These are phyloP conservation scores for Aphodius granarius DNA, from an alignment of 2,888 invertebrate species.

Conservation along the genomic window DNA sequence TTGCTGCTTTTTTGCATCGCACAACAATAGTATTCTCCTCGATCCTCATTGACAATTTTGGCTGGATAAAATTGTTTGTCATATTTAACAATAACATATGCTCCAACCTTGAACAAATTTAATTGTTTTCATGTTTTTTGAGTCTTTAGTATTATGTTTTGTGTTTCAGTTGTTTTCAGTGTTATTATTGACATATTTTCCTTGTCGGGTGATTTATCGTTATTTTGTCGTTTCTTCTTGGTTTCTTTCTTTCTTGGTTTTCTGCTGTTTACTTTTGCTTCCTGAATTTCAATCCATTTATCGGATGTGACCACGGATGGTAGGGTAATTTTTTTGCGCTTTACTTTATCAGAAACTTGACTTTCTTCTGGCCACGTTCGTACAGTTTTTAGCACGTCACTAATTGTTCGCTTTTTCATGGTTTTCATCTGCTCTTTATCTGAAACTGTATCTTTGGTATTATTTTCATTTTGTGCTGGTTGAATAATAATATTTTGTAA, in stretches of 20 bases:
- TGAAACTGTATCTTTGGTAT: background rate
- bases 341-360: background rate
- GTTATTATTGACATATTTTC: background rate
- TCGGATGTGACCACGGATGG: slow-evolving; percentile 5
- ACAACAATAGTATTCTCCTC: background rate
- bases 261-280: slow-evolving; percentile 1
- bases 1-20: background rate
- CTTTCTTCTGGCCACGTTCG: slow-evolving; percentile 3
- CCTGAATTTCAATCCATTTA: background rate
- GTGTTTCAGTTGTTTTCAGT: background rate
- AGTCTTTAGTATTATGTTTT: background rate
- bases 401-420: background rate
- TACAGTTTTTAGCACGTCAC: slow-evolving; percentile 1
- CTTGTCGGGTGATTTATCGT: background rate
- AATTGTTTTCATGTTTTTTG: background rate
- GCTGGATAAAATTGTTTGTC: slow-evolving; percentile 1
- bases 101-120: background rate
- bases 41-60: background rate
- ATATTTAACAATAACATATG: background rate
- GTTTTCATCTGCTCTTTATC: background rate
- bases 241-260: background rate
- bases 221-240: background rate
- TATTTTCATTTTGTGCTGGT: background rate
- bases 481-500: background rate
- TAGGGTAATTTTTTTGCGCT: background rate